These are phyloP conservation scores for Peucedramus taeniatus DNA, from an alignment of 2,113 vertebrate genomes.

Conservation along the genomic window DNA sequence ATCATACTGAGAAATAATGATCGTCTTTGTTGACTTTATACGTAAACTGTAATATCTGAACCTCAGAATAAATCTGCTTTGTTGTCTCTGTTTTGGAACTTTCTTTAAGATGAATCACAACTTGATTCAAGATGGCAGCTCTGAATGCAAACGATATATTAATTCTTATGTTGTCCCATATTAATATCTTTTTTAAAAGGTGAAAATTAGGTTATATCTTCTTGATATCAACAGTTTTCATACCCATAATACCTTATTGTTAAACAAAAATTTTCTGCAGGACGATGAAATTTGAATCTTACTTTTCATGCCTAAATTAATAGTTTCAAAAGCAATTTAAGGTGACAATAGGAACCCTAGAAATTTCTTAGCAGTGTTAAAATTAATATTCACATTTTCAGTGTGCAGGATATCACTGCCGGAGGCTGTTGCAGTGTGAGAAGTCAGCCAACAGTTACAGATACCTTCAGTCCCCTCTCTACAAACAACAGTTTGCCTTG, in stretches of 20 bases:
- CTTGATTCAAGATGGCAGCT: not conserved
- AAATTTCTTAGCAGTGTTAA: not conserved
- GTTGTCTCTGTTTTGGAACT: not conserved
- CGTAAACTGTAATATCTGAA: not conserved
- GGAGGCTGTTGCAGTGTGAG: not conserved
- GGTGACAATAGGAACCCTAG: not conserved
- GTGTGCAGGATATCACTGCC: not conserved
- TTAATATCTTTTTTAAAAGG: not conserved
- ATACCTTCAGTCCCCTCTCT: not conserved
- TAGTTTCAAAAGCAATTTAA: not conserved
- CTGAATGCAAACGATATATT: not conserved
- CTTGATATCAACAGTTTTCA: not conserved
- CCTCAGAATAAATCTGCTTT: not conserved
- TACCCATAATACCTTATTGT: not conserved
- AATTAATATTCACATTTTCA: not conserved
- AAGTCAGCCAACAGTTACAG: not conserved
- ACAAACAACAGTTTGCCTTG: not conserved
- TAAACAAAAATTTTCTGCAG: not conserved
- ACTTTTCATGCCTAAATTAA: not conserved
- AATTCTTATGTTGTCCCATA: not conserved
- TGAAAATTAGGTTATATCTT: not conserved
- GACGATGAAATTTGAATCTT: not conserved
- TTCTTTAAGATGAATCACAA: not conserved
- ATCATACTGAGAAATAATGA: not conserved
- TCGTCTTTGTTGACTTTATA: not conserved